Conservation (phyloP, 2,888 invertebrate species). For the Dryobota labecula region DNA sequence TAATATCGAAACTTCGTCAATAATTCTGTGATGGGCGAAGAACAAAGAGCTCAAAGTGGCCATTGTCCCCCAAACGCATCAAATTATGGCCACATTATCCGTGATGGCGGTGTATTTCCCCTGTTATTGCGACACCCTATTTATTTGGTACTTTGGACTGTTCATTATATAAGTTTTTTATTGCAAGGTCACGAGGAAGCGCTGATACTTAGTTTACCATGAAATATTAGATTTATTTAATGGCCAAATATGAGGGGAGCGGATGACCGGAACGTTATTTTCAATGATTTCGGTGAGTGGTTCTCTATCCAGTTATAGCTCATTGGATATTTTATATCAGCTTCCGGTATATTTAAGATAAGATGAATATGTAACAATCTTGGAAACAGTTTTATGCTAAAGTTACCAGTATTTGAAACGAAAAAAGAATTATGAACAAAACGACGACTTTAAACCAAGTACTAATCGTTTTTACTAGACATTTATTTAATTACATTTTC, state of each 20-base stretch:
- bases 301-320: conserved; percentile 42
- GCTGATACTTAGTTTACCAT: conserved; percentile 62
- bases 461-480: neutral
- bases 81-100: conserved; percentile 74
- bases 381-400: neutral
- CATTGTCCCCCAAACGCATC: conserved; percentile 70
- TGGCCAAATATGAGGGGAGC: conserved; percentile 53
- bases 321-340: conserved; percentile 26
- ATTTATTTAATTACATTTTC: neutral
- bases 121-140: conserved; percentile 64
- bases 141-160: conserved; percentile 56
- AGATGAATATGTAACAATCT: neutral
- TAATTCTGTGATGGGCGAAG: conserved; percentile 74
- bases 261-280: conserved; percentile 60
- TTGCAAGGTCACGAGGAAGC: conserved; percentile 58
- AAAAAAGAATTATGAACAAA: neutral
- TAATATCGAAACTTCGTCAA: conserved; percentile 77
- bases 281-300: conserved; percentile 60
- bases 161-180: conserved; percentile 66
- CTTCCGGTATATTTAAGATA: neutral
- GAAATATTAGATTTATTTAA: conserved; percentile 67
- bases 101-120: conserved; percentile 61
- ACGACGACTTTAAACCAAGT: neutral
- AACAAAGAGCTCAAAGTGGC: conserved; percentile 67
- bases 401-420: neutral